Evolutionary conservation across 92 coral and sea anemone species (phyloP).

Genomic region (Porites divaricata): DNA sequence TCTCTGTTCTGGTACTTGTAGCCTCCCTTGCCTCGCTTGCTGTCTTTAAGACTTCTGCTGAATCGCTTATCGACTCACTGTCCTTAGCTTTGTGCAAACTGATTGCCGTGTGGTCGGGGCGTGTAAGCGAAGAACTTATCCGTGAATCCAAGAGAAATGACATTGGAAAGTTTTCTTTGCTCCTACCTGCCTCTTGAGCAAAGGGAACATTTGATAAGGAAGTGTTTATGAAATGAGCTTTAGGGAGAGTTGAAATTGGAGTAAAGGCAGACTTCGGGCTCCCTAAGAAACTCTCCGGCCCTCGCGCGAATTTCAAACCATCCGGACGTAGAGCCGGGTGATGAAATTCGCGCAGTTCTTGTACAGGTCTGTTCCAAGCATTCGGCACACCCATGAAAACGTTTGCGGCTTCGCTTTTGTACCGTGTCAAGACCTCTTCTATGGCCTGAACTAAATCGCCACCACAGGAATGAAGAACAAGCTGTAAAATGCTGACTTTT

Average conservation of each 20-base stretch:
- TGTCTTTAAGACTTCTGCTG: conserved; percentile 6
- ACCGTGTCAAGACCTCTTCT: conserved; percentile 88
- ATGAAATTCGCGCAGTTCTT: conserved; percentile 77
- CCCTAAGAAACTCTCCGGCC: conserved; percentile 68
- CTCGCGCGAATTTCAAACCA: conserved; percentile 68
- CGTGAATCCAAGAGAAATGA: conserved; percentile 75
- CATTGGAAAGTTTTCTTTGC: conserved; percentile 69
- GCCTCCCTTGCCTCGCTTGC: background rate
- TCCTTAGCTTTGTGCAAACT: conserved; percentile 39
- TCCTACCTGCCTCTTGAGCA: conserved; percentile 68
- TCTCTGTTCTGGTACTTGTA: conserved; percentile 15
- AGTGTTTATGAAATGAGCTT: conserved; percentile 69
- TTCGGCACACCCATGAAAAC: conserved; percentile 68
- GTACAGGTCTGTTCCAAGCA: conserved; percentile 75
- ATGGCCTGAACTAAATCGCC: conserved; percentile 97
- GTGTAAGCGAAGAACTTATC: conserved; percentile 27
- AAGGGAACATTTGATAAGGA: conserved; percentile 71
- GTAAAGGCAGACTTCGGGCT: conserved; percentile 88
- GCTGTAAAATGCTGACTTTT: conserved; percentile 91
- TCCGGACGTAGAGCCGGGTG: conserved; percentile 60
- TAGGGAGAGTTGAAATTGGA: conserved; percentile 72
- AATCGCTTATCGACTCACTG: background rate
- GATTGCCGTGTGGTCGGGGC: conserved; percentile 24
- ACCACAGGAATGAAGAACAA: conserved; percentile 91
- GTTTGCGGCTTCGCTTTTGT: conserved; percentile 73